Percentiles rank a stretch among this genome's conserved stretches.
phyloP scores from a whole-genome alignment of 2,888 invertebrate species.

The Hyalella azteca region DNA sequence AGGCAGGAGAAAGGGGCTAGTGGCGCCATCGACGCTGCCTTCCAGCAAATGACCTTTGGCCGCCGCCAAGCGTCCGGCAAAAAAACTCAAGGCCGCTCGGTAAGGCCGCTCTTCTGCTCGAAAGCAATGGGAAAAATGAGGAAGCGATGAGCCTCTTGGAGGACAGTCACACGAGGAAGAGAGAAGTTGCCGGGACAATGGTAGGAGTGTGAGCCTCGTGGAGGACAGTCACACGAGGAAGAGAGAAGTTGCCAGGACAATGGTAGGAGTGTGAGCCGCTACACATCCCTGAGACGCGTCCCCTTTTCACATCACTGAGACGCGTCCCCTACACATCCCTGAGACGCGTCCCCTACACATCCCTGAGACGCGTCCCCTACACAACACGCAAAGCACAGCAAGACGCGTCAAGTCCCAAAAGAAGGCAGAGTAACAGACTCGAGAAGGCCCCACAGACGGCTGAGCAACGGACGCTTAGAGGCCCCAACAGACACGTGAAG shows the following conservation, averaged over 20 bases:
- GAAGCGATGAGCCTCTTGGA: constrained; percentile 14
- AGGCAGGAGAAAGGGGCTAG: constrained; percentile 26
- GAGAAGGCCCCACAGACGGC: too few species aligned
- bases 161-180: background rate
- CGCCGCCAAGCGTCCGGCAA: background rate
- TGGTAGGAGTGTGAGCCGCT: constrained; percentile 21
- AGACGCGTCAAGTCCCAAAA: too few species aligned
- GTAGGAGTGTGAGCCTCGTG: constrained; percentile 22
- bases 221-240: background rate
- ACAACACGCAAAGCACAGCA: too few species aligned
- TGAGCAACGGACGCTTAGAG: too few species aligned
- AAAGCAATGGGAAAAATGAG: constrained; percentile 36
- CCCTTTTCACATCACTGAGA: too few species aligned
- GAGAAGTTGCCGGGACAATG: constrained; percentile 7
- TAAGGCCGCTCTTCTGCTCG: constrained; percentile 25
- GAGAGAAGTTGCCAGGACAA: constrained; percentile 1
- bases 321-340: too few species aligned
- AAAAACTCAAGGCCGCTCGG: constrained; percentile 28
- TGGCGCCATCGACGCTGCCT: constrained; percentile 25
- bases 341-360: too few species aligned
- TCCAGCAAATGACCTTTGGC: constrained; percentile 31
- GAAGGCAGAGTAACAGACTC: too few species aligned
- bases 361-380: too few species aligned
- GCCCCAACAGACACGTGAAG: too few species aligned
- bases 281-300: too few species aligned